Base-by-base conservation (phyloP, 2,113 vertebrate genomes). In the Vimba vimba region DNA sequence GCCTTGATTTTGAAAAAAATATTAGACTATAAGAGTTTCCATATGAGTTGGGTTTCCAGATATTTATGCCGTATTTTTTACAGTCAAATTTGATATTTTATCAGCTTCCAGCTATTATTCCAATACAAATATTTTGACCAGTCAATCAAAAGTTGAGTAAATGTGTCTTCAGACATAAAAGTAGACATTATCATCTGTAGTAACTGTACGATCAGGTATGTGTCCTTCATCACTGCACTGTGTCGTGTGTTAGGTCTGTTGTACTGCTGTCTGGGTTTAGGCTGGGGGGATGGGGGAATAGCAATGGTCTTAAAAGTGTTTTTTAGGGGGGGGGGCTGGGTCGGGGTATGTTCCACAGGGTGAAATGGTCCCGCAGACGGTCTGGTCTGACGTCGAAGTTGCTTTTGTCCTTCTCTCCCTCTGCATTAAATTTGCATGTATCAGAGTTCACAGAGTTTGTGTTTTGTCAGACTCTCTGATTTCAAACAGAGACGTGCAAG, bases 361-460 rank as follows among this genome's bases (percentile, higher is more conserved):
- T 79, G 30, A 78, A 79, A 57, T 52, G 47, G 57, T 68, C 66
- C 27, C 83, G 47, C 33, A 86, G 81, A 78, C 76, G 47, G 80
- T 79, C 75, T 86, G 68, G 68, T 21, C 39, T 84, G 39, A 71
- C 36, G 62, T 62, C 74, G 4, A 73, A 68, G 23, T 73, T 88
- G 68, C 87, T 81, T 85, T 82, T 85, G 87, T 88, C 78, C 74
- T 43, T 23, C 33, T 69, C 60, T 45, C 11, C 13, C 50, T 86
- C 50, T 80, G 77, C 76, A 86, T 87, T 75, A 52, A 76, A 88
- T 88, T 88, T 82, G 79, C 87, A 88, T 88, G 6, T 5, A 81
- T 73, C 76, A 78, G 12, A 78, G 59, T 81, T 73, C 60, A 81
- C 47, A 2, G 30, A 45, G 83, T 77, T 50, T 33, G 36, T 57